A percentile compares a stretch with the other conserved stretches of the same genome.
phyloP scores from a whole-genome alignment of 2,888 invertebrate genomes.

The Lasioglossum figueresi region DNA sequence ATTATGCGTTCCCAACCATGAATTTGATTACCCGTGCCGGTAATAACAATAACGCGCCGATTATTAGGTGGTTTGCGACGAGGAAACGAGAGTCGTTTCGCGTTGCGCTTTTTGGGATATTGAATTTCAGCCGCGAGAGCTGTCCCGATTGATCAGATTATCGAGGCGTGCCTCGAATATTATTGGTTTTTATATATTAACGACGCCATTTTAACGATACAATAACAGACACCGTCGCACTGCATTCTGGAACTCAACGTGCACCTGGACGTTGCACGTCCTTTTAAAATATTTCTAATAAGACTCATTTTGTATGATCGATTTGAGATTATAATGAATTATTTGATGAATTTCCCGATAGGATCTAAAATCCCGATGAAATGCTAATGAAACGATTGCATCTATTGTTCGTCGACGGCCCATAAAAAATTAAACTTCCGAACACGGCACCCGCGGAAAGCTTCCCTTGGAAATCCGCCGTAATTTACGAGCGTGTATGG shows the following conservation, averaged over 20 bases:
- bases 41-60: slow-evolving; percentile 29
- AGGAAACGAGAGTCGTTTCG: slow-evolving; percentile 1
- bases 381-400: slow-evolving; percentile 46
- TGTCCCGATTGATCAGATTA: neutral
- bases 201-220: neutral
- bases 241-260: too few species aligned
- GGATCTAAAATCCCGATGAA: slow-evolving; percentile 8
- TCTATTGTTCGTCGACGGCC: neutral
- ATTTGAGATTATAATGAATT: too few species aligned
- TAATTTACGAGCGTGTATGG: slow-evolving; percentile 50
- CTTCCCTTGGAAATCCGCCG: slow-evolving; percentile 32
- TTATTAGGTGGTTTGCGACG: slow-evolving; percentile 22
- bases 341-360: too few species aligned
- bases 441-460: slow-evolving; percentile 39
- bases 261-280: too few species aligned
- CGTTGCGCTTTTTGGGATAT: slow-evolving; percentile 12
- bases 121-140: slow-evolving; percentile 1
- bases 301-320: too few species aligned
- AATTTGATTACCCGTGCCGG: slow-evolving; percentile 14
- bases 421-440: slow-evolving; percentile 47
- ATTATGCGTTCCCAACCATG: slow-evolving; percentile 21
- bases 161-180: neutral
- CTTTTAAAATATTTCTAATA: too few species aligned
- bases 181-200: neutral
- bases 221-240: neutral